These are phyloP conservation scores for Xanthorhoe spadicearia DNA, from an alignment of 2,888 invertebrate species.

Conservation along the genomic window DNA sequence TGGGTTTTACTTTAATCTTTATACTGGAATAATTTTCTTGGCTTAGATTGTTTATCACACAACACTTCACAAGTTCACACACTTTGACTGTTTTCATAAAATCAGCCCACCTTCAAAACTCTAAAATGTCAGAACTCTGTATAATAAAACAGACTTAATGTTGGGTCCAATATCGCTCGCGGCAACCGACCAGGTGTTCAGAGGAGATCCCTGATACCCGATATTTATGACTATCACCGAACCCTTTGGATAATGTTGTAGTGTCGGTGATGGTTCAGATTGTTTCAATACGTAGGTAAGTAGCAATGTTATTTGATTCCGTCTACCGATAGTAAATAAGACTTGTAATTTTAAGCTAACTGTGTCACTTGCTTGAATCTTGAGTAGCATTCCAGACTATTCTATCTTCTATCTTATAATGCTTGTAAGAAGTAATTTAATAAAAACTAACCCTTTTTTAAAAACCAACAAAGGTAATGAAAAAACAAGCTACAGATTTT, in stretches of 20 bases:
- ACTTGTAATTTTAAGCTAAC: too few relatives aligned
- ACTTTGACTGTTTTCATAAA: neutral
- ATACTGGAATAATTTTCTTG: too few relatives aligned
- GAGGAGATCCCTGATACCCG: conserved; percentile 78
- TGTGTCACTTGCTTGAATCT: too few relatives aligned
- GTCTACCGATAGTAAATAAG: neutral
- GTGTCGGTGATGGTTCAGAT: conserved; percentile 51
- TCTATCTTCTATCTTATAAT: too few relatives aligned
- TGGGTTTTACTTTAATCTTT: too few relatives aligned
- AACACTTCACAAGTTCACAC: too few relatives aligned
- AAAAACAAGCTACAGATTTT: too few relatives aligned
- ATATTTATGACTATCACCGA: conserved; percentile 81
- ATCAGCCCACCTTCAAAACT: neutral
- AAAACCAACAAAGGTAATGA: too few relatives aligned
- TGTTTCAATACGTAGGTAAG: conserved; percentile 37
- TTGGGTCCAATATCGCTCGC: conserved; percentile 70
- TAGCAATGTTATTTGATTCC: conserved; percentile 17
- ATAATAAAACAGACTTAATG: conserved; percentile 56
- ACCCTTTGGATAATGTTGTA: conserved; percentile 64
- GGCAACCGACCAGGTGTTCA: conserved; percentile 77
- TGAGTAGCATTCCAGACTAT: too few relatives aligned
- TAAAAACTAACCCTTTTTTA: too few relatives aligned
- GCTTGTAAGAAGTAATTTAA: too few relatives aligned
- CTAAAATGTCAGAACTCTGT: conserved; percentile 5
- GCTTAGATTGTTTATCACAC: too few relatives aligned